Evolutionary conservation across 1,140 invertebrate species (phyloP), one percentile per base, ranked within the genome.

Genomic region (Rhagoletis zephyria): DNA sequence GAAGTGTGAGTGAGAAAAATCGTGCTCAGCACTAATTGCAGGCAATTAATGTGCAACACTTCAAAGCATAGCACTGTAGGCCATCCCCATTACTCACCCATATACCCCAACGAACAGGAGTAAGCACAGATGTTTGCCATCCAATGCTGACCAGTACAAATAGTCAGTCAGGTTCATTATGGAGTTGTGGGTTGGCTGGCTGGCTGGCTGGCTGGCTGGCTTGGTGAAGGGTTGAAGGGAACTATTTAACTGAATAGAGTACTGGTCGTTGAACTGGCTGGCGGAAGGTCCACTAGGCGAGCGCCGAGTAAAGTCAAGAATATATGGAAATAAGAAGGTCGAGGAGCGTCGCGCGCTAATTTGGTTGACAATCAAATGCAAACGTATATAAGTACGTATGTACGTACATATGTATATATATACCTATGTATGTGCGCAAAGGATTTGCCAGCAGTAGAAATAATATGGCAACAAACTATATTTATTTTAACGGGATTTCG

Each of bases 41-140:
- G 90, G 91, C 91, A 92, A 92, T 92, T 92, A 92, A 92, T 92
- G 91, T 91, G 89, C 91, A 91, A 91, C 91, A 92, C 91, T 92
- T 92, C 91, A 92, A 92, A 92, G 90, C 89, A 87, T 89, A 89
- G 88, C 81, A 42, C 77, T 86, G 70, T n/a, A 67, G 51, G 64
- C 10, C 19, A 77, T 56, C 56, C 45, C 59, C 10, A 40, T 63
- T 61, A 86, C 9, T 5, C 45, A 16, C 19, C 14, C 64, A 67
- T 60, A 30, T 6, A 59, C 40, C 4, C 9, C 2, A 1, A 30
- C 12, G 45, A 4, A 86, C 42, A 61, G 19, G 85, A 67, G 10
- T 67, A 45, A 67, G 56, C n/a, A n/a, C 48, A 81, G 48, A 81
- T 59, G 74, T 51, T 81, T 81, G 74, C 6, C 74, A 81, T 1